Evolutionary conservation across 2,113 vertebrate genomes (phyloP).

Genomic region (Indicator maculatus): DNA sequence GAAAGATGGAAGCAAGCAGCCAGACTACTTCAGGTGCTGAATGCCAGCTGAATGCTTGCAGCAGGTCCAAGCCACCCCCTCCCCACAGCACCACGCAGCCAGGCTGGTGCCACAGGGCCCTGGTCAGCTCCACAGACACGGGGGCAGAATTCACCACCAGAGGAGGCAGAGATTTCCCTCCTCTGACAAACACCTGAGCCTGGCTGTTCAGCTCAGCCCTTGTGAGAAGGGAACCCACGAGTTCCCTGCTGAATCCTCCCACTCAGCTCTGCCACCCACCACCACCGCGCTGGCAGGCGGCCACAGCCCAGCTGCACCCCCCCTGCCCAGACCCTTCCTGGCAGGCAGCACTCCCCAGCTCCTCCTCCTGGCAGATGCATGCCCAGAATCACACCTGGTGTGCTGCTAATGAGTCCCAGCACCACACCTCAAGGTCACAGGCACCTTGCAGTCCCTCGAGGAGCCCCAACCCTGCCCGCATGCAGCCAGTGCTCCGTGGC

Average conservation of each 20-base stretch:
- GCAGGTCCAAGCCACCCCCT: not conserved
- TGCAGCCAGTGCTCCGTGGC: fast-evolving
- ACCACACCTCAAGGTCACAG: slow-evolving; percentile 22
- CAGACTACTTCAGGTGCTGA: not conserved
- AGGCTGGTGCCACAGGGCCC: not conserved
- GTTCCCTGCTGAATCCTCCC: not conserved
- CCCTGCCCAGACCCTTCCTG: not conserved
- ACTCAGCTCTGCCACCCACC: not conserved
- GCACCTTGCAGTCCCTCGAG: not conserved
- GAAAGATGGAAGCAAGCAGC: not conserved
- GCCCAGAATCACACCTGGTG: not conserved
- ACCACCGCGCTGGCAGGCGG: fast-evolving
- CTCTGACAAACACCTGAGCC: not conserved
- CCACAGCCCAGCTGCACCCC: not conserved
- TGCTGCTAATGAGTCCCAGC: slow-evolving; percentile 21
- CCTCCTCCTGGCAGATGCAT: not conserved
- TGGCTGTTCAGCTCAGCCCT: not conserved
- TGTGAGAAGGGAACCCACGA: fast-evolving
- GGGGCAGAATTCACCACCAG: not conserved
- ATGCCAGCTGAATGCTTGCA: not conserved
- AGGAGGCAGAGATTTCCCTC: not conserved
- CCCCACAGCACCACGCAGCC: not conserved
- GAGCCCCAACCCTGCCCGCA: not conserved
- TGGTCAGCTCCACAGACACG: not conserved
- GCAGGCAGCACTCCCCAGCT: not conserved